A percentile compares a stretch with the other conserved stretches of the same genome.
Evolutionary conservation across 2,888 invertebrate genomes (phyloP).

Genomic region (Notodonta dromedarius): DNA sequence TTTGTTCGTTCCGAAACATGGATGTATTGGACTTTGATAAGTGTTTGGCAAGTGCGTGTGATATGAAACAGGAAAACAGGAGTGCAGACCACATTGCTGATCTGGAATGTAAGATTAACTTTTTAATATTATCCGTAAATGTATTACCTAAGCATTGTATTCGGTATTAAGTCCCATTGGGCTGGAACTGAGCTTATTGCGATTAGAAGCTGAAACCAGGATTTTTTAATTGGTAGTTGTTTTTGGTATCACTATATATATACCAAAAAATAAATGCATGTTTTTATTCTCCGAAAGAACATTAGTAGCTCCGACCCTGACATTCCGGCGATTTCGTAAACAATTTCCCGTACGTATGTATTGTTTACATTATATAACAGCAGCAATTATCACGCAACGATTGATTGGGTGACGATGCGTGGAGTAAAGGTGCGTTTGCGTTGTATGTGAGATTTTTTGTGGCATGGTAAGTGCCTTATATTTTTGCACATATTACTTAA

Average conservation of each 20-base stretch:
- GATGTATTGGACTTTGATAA: conserved; percentile 12
- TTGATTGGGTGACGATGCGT: conserved; percentile 27
- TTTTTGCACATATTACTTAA: too few relatives aligned
- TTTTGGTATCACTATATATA: too few relatives aligned
- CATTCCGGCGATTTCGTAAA: conserved; percentile 8
- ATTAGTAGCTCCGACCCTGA: conserved; percentile 8
- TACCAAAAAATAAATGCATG: too few relatives aligned
- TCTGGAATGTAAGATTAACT: neutral
- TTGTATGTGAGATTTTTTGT: conserved; percentile 10
- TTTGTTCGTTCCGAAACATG: conserved; percentile 57
- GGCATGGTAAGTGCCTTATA: too few relatives aligned
- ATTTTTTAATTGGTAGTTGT: too few relatives aligned
- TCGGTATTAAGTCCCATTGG: too few relatives aligned
- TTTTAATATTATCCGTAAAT: neutral
- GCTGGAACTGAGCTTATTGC: too few relatives aligned
- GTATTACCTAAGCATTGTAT: too few relatives aligned
- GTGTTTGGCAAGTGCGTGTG: neutral
- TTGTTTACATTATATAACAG: conserved; percentile 32
- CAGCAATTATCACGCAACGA: conserved; percentile 20
- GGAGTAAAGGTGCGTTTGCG: conserved; percentile 24
- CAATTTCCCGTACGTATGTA: conserved; percentile 6
- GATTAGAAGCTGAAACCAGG: too few relatives aligned
- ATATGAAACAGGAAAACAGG: neutral
- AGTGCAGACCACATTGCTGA: conserved; percentile 1
- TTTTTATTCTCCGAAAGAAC: too few relatives aligned